Evolutionary conservation across 2,888 invertebrate species (phyloP), one percentile per base, ranked within the genome.

Genomic region (Merodon equestris): DNA sequence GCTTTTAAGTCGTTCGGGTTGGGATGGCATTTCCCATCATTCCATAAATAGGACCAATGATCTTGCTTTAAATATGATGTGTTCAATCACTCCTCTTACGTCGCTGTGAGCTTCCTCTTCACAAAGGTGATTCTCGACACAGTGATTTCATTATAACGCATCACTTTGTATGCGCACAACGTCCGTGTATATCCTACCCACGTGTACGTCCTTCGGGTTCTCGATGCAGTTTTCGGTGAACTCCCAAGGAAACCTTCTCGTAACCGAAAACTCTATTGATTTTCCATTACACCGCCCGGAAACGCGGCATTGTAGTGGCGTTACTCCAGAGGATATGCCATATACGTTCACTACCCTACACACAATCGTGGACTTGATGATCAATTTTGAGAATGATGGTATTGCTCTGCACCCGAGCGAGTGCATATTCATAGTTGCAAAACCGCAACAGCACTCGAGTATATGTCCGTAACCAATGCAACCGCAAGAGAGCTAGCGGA

Each of bases 211-310:
- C 27, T 27, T 27, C 27, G 27, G 19, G 44, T 57, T 44, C 44
- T 18, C 54, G 14, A n/a, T 27, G 42, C 19, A 42, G 14, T 44
- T 56, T 57, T 27, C 44, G 56, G 15, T 57, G 27, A 34, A 56
- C 19, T 42, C 42, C 40, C 42, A 56, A 44, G 56, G 27, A 57
- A 44, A 42, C 44, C 56, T 27, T 15, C 56, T 27, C 27, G 58
- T 36, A 47, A 47, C 18, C 58, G 58, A 47, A 47, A 58, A 36
- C 36, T 36, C 19, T 47, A 58, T 58, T 58, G 58, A 58, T 58
- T 47, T 58, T 58, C 58, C 58, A 58, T 58, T 58, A 45, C 34
- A 58, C 10, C 18, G 19, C 3, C 15, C 7, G 13, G 9, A 34
- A 45, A n/a, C 19, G 9, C 13, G n/a, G 36, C 34, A 15, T 15